A percentile compares a stretch with the other conserved stretches of the same genome.
Conservation (phyloP, 1,140 invertebrate species). For the Notospermus geniculatus region DNA sequence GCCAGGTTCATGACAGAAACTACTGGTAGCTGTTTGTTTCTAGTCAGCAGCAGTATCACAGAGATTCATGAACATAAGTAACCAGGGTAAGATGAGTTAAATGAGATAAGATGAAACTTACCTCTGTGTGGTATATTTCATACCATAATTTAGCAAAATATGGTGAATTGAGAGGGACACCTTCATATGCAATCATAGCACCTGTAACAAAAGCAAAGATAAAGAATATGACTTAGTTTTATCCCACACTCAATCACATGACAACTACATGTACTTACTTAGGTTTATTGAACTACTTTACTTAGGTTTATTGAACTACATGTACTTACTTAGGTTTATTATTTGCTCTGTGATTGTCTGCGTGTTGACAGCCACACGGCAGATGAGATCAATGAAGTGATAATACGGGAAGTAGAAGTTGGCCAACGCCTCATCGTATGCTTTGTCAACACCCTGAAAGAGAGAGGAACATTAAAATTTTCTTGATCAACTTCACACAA, state of each 20-base stretch:
- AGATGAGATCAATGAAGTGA: slow-evolving; percentile 81
- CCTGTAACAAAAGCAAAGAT: slow-evolving; percentile 35
- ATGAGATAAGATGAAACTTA: slow-evolving; percentile 41
- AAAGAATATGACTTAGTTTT: too few relatives aligned
- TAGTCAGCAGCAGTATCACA: too few relatives aligned
- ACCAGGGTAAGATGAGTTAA: not conserved
- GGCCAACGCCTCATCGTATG: slow-evolving; percentile 73
- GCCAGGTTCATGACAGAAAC: too few relatives aligned
- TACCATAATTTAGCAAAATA: slow-evolving; percentile 82
- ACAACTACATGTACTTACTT: too few relatives aligned
- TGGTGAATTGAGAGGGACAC: slow-evolving; percentile 74
- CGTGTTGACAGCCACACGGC: slow-evolving; percentile 79
- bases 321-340: slow-evolving; percentile 69
- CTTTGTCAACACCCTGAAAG: slow-evolving; percentile 68
- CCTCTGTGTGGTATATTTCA: slow-evolving; percentile 72
- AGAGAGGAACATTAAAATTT: too few relatives aligned
- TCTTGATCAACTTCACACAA: too few relatives aligned
- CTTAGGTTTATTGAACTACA: too few relatives aligned
- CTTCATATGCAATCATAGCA: slow-evolving; percentile 84
- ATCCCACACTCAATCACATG: too few relatives aligned
- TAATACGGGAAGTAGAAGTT: slow-evolving; percentile 82
- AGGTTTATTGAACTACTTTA: too few relatives aligned
- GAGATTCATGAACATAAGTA: too few relatives aligned
- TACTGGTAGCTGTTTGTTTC: too few relatives aligned
- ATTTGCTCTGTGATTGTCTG: slow-evolving; percentile 76